A percentile compares a stretch with the other conserved stretches of the same genome.
Evolutionary conservation across 2,797 vertebrate species (phyloP).

Genomic region (Phoeniculus purpureus): DNA sequence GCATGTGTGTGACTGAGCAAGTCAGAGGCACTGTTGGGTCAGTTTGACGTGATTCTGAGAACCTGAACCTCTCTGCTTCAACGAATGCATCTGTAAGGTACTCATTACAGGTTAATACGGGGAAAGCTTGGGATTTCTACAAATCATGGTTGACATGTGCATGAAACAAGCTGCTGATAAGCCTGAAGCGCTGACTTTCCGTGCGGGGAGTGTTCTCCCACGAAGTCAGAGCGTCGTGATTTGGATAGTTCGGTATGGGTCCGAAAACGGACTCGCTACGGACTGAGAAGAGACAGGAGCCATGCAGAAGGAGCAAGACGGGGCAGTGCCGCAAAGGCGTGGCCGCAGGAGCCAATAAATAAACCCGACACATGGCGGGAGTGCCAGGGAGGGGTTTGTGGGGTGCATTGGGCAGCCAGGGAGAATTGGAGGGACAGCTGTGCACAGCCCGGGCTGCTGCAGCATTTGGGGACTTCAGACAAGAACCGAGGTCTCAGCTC

Average conservation of each 20-base stretch:
- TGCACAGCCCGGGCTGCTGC: no score
- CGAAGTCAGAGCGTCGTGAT: rapidly evolving
- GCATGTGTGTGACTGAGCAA: no score
- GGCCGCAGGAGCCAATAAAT: not conserved
- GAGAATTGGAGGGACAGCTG: not conserved
- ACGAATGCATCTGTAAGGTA: not conserved
- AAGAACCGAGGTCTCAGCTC: not conserved
- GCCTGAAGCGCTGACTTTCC: not conserved
- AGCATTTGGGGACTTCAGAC: not conserved
- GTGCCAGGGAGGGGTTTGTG: rapidly evolving
- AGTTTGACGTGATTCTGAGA: not conserved
- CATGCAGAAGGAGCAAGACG: not conserved
- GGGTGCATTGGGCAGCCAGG: not conserved
- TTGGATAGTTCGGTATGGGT: not conserved
- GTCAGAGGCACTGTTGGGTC: not conserved
- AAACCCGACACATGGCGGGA: no score
- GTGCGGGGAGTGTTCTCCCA: rapidly evolving
- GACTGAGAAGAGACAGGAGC: rapidly evolving
- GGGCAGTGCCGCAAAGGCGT: not conserved
- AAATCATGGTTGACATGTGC: rapidly evolving
- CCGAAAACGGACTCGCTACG: rapidly evolving
- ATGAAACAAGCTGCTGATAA: not conserved
- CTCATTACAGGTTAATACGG: not conserved
- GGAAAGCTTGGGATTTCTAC: not conserved
- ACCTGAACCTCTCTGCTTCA: not conserved